Percentiles rank a stretch among this genome's conserved stretches.
Evolutionary conservation across 2,888 invertebrate species (phyloP).

Genomic region (Coleophora deauratella): DNA sequence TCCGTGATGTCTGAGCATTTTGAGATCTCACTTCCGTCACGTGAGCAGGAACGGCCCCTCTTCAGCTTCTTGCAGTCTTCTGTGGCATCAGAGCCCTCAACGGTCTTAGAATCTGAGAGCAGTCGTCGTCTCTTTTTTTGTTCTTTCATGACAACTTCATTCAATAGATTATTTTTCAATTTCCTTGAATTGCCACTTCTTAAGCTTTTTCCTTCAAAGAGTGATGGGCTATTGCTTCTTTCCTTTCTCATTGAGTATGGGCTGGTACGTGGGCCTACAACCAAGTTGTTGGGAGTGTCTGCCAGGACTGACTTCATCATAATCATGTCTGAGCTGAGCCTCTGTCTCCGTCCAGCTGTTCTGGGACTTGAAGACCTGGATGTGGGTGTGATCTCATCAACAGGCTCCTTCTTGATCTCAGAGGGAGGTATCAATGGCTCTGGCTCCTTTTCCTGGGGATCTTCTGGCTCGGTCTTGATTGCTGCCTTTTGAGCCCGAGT

Average conservation of each 20-base stretch:
- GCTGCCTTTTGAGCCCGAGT: slow-evolving; percentile 53
- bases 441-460: slow-evolving; percentile 50
- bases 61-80: slow-evolving; percentile 62
- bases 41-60: slow-evolving; percentile 63
- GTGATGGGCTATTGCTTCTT: slow-evolving; percentile 66
- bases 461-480: slow-evolving; percentile 41
- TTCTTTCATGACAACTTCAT: slow-evolving; percentile 74
- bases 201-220: slow-evolving; percentile 70
- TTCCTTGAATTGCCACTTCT: slow-evolving; percentile 80
- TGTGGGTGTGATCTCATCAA: slow-evolving; percentile 51
- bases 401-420: slow-evolving; percentile 64
- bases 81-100: slow-evolving; percentile 42
- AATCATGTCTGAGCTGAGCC: slow-evolving; percentile 61
- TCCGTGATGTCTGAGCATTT: slow-evolving; percentile 76
- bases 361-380: slow-evolving; percentile 67
- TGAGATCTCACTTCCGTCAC: slow-evolving; percentile 75
- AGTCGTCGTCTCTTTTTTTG: slow-evolving; percentile 69
- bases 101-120: slow-evolving; percentile 69
- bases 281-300: slow-evolving; percentile 49
- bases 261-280: slow-evolving; percentile 62
- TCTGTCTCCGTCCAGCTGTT: slow-evolving; percentile 52
- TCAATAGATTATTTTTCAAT: slow-evolving; percentile 69
- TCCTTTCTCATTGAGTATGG: slow-evolving; percentile 77
- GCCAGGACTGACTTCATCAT: slow-evolving; percentile 64
- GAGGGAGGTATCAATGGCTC: slow-evolving; percentile 52